Conservation (phyloP, 2,113 vertebrate species). For the Tragulus kanchil region DNA sequence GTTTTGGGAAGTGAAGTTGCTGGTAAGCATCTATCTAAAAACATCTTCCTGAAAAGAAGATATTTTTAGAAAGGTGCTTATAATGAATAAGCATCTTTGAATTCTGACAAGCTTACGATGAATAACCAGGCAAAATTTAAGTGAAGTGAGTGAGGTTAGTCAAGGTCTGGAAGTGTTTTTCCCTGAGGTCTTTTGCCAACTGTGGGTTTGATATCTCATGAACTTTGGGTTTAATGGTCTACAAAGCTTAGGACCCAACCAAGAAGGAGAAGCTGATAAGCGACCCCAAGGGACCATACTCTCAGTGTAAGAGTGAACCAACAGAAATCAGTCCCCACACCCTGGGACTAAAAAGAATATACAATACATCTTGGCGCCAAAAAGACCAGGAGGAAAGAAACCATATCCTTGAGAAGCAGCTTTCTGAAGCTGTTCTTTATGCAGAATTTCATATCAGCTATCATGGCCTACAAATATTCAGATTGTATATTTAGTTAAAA, state of each 20-base stretch:
- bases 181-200: neutral
- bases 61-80: neutral
- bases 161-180: neutral
- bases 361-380: neutral
- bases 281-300: neutral
- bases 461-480: neutral
- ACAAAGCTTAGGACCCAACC: neutral
- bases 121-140: neutral
- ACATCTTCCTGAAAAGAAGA: conserved; percentile 12
- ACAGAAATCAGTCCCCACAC: neutral
- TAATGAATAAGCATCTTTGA: neutral
- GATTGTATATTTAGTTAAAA: neutral
- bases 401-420: neutral
- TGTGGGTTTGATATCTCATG: neutral
- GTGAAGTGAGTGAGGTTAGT: neutral
- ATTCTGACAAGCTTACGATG: neutral
- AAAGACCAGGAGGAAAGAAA: neutral
- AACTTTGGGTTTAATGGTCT: neutral
- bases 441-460: neutral
- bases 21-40: neutral
- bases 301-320: neutral
- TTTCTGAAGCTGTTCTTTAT: neutral
- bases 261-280: neutral
- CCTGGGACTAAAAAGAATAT: neutral
- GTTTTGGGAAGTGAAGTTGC: neutral